Evolutionary conservation across 1,140 invertebrate genomes (phyloP), one percentile per base, ranked within the genome.

Genomic region (Cyphomyrmex costatus): DNA sequence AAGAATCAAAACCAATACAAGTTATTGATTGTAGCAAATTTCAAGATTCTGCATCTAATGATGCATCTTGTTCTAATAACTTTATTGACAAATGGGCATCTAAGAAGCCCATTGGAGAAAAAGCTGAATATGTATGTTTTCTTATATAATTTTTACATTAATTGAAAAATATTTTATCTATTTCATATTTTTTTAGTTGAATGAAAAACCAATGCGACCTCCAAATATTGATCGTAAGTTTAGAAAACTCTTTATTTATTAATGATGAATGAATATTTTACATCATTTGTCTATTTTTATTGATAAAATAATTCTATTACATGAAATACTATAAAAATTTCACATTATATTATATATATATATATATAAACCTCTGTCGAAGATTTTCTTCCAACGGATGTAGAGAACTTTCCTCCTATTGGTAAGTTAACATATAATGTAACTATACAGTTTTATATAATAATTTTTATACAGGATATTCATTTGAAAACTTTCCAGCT

Each of bases 21-120:
- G 77, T 92, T 12, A 74, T 93, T 24, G 85, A 92, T 61, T 49
- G 85, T 4, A 56, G 85, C 14, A 53, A 85, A 85, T 2, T 19
- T 0, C 36, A 76, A 24, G 24, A 24, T 63, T 61, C 27, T 46
- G 0, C 3, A 42, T 42, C 36, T 12, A 56, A 42, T 49, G 0
- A 16, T 70, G 7, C 68, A 36, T 5, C 42, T 24, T 14, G 10
- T 63, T 21, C 10, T 42, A 76, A 2, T 4, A n/a, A 6, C 0
- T 12, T 3, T 56, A 0, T 27, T 83, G 2, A 14, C 46, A 3
- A 42, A 58, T 30, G 68, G n/a, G n/a, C n/a, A n/a, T n/a, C 19
- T 19, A 49, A 78, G 14, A 30, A 2, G 5, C 2, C 6, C 58
- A 8, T 30, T 46, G 14, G 46, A 30, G n/a, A 83, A 46, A 42